Conservation (phyloP, 2,113 vertebrate species). For the Cyphomyrus plagiostoma region DNA sequence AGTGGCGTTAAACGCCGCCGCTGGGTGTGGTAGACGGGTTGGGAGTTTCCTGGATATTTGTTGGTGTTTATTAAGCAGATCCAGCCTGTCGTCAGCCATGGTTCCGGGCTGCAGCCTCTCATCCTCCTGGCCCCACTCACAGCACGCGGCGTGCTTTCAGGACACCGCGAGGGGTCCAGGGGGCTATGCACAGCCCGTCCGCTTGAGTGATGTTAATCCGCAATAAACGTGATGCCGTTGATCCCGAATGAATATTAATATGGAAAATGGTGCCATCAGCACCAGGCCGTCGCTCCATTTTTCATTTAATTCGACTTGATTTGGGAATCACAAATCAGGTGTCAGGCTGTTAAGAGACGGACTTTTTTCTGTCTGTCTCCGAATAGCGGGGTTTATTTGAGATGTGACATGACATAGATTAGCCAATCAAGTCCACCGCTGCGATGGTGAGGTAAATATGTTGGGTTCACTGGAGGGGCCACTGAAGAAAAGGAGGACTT, state of each 20-base stretch:
- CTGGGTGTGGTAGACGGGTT: not conserved
- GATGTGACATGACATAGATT: conserved; percentile 10
- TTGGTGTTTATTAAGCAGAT: not conserved
- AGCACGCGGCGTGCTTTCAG: not conserved
- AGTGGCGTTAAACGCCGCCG: not conserved
- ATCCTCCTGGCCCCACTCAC: too few relatives aligned
- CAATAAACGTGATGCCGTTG: conserved; percentile 3
- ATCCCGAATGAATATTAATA: conserved; percentile 14
- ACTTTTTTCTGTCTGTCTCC: not conserved
- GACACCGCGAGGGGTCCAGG: not conserved
- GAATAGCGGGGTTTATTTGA: not conserved
- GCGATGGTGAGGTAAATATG: conserved; percentile 1
- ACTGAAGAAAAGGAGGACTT: conserved; percentile 3
- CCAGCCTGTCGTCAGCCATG: not conserved
- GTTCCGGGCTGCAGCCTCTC: not conserved
- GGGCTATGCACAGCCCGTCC: not conserved
- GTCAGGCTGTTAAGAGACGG: not conserved
- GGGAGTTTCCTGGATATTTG: not conserved
- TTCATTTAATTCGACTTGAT: conserved; percentile 8
- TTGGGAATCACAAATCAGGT: conserved; percentile 15
- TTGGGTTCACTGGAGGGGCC: conserved; percentile 15
- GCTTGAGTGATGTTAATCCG: conserved; percentile 22
- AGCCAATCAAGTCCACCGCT: conserved; percentile 7
- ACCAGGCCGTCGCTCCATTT: not conserved
- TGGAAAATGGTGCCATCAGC: not conserved